These are phyloP conservation scores for Cossypha niveicapilla DNA, from an alignment of 2,797 vertebrate genomes.

Conservation along the genomic window DNA sequence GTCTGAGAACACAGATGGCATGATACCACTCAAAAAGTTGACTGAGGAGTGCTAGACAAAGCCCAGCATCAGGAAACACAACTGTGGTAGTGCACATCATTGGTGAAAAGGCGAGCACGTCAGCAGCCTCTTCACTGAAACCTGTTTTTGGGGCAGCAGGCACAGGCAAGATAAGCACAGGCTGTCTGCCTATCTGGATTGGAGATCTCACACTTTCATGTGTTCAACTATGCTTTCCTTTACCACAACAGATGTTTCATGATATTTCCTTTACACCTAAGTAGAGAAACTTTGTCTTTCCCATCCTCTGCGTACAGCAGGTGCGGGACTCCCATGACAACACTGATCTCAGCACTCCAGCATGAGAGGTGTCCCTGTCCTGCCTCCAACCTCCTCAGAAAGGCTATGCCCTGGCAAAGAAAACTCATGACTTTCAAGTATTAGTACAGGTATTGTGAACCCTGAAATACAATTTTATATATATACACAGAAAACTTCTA, in stretches of 20 bases:
- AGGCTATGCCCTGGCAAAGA: not conserved
- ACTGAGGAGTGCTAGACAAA: not conserved
- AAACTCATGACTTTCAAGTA: not conserved
- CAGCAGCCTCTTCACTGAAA: not conserved
- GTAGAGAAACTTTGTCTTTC: not conserved
- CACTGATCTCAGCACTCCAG: not conserved
- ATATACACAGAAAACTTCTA: not conserved
- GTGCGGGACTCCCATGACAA: not conserved
- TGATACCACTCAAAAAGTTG: not conserved
- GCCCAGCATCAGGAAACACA: not conserved
- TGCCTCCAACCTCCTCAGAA: not conserved
- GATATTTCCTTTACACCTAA: not conserved
- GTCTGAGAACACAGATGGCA: rapidly evolving
- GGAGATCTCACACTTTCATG: not conserved
- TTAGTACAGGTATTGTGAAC: not conserved
- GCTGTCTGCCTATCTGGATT: not conserved
- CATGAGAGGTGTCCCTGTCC: not conserved
- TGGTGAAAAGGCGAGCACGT: rapidly evolving
- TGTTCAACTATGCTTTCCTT: not conserved
- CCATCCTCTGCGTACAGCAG: not conserved
- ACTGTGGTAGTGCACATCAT: rapidly evolving
- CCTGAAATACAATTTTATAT: not conserved
- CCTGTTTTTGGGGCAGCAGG: not conserved
- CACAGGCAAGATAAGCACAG: not conserved
- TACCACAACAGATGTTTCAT: not conserved